Evolutionary conservation across 2,888 invertebrate genomes (phyloP), one percentile per base, ranked within the genome.

Genomic region (Therioaphis trifolii): DNA sequence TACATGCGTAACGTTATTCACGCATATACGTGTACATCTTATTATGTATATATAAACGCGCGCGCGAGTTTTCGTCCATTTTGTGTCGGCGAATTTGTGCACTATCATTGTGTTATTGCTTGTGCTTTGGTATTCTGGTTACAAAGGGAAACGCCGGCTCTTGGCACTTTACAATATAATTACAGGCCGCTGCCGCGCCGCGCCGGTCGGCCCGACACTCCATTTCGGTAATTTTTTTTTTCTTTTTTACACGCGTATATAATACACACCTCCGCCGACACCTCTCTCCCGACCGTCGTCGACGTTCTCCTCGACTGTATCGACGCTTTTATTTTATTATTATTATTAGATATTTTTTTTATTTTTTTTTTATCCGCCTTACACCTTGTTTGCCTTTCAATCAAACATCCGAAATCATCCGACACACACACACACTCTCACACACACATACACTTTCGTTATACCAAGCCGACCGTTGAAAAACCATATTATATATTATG

Each of bases 381-480:
- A 82, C 82, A 82, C 72, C 82, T 82, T 82, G 82, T 82, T 82
- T 82, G 82, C 74, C 82, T 82, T 82, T 82, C 82, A 82, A 82
- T 82, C 82, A 82, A 82, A 82, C 74, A 82, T 66, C 63, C 66
- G 74, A 82, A 82, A 74, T 82, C 82, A 52, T 82, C 82, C 63
- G 63, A 74, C 74, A 12, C 72, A 63, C 49, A 63, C 80, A 49
- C 49, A 82, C 46, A 49, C 80, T 72, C 46, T 35, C 80, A n/a
- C 55, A 21, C 55, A 21, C 55, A 21, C 55, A 14, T 4, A 46
- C 46, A 74, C 52, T 74, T 82, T 82, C 72, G 80, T 82, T 49
- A 63, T 61, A 46, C 18, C 40, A 58, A 21, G 49, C 72, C 72
- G 71, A 58, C 63, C 11, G 43, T 43, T 55, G 75, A 75, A 75